A percentile compares a stretch with the other conserved stretches of the same genome.
phyloP scores from a whole-genome alignment of 1,140 invertebrate species.

The Rhynchophorus ferrugineus region DNA sequence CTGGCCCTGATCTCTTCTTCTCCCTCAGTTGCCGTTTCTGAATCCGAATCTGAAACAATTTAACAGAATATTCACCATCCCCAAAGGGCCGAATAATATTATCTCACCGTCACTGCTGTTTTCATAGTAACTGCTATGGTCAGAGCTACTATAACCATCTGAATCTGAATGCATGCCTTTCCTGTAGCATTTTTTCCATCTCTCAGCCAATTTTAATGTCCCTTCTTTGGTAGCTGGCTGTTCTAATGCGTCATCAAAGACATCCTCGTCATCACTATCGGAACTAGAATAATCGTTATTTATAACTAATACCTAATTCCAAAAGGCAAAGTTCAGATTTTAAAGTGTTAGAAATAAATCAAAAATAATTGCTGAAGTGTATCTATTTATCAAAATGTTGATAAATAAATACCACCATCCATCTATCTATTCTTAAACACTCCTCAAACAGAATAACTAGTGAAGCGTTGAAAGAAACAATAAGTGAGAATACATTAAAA shows the following conservation, averaged over 20 bases:
- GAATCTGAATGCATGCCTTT: slow-evolving; percentile 32
- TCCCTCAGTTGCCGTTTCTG: slow-evolving; percentile 64
- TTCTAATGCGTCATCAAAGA: slow-evolving; percentile 54
- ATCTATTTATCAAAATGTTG: too few species aligned
- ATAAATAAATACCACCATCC: too few species aligned
- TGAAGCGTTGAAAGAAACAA: too few species aligned
- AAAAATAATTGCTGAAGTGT: too few species aligned
- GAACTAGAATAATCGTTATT: slow-evolving; percentile 39
- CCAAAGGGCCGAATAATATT: not conserved
- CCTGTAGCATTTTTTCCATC: slow-evolving; percentile 46
- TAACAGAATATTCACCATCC: too few species aligned
- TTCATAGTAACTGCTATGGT: slow-evolving; percentile 51
- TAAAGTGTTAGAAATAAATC: too few species aligned
- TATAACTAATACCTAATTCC: not conserved
- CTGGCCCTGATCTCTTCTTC: slow-evolving; percentile 59
- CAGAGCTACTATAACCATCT: slow-evolving; percentile 48
- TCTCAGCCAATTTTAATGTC: slow-evolving; percentile 55
- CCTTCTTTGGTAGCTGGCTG: slow-evolving; percentile 57
- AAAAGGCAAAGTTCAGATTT: slow-evolving; percentile 1
- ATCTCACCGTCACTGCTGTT: slow-evolving; percentile 55
- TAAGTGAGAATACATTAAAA: too few species aligned
- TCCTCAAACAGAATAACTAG: too few species aligned
- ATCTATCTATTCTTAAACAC: too few species aligned
- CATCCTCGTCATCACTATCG: slow-evolving; percentile 52
- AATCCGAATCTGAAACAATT: slow-evolving; percentile 53